Conservation (phyloP, 2,113 vertebrate genomes). For the Hemiprocne comata region DNA sequence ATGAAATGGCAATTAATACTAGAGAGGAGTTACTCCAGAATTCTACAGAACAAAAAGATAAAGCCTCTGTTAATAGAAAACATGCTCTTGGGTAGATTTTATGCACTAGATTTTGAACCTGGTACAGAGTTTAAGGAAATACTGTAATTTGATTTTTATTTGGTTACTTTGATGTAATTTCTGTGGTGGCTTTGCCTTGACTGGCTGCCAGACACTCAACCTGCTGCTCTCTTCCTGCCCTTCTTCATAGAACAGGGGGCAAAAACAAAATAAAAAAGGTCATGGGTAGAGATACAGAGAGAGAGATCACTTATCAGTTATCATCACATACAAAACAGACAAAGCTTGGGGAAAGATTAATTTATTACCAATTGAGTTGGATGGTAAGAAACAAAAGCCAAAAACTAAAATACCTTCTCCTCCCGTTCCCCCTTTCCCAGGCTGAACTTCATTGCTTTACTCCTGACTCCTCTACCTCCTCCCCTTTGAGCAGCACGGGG, state of each 20-base stretch:
- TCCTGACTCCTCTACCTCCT: background rate
- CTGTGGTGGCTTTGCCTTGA: background rate
- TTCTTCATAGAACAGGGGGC: accelerated
- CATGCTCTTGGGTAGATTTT: background rate
- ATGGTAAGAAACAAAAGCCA: background rate
- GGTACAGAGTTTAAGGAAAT: background rate
- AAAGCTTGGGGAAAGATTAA: accelerated
- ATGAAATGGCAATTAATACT: background rate
- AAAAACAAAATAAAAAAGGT: background rate
- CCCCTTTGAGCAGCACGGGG: too few species aligned
- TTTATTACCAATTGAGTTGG: background rate
- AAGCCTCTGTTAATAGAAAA: background rate
- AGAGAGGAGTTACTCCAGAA: background rate
- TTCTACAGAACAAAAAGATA: background rate
- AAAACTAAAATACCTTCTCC: background rate
- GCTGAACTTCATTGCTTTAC: background rate
- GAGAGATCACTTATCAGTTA: background rate
- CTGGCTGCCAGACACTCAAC: background rate
- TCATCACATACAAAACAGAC: background rate
- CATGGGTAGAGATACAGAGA: background rate
- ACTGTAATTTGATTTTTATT: background rate
- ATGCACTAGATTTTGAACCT: background rate
- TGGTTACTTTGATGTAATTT: background rate
- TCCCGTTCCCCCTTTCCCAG: background rate
- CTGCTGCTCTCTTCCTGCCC: accelerated